Evolutionary conservation across 2,888 invertebrate species (phyloP).

Genomic region (Hypena proboscidalis): DNA sequence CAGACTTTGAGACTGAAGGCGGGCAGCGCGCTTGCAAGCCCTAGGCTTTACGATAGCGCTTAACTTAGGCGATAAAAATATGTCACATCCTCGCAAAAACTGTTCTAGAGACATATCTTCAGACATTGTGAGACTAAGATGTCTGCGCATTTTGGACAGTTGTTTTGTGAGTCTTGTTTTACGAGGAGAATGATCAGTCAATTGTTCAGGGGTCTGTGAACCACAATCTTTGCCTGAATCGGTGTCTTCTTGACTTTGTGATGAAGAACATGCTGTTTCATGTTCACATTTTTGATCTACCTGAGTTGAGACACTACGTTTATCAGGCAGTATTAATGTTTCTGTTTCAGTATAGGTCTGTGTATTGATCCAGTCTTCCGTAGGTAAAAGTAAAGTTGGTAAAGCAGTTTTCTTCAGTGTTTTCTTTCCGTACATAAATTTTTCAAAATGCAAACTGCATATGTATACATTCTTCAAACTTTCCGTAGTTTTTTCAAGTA

Average conservation of each 20-base stretch:
- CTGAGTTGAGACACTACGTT: no score
- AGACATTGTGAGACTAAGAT: background rate
- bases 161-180: slow-evolving; percentile 7
- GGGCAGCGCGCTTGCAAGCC: no score
- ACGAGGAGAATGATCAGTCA: slow-evolving; percentile 12
- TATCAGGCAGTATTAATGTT: no score
- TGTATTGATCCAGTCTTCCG: no score
- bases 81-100: slow-evolving; percentile 14
- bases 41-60: slow-evolving; percentile 17
- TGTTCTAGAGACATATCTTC: background rate
- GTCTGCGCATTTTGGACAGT: background rate
- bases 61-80: slow-evolving; percentile 15
- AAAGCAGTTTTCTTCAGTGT: slow-evolving; percentile 30
- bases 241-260: no score
- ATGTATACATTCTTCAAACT: slow-evolving; percentile 18
- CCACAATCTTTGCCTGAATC: background rate
- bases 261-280: no score
- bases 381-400: slow-evolving; percentile 15
- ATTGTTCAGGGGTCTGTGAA: slow-evolving; percentile 11
- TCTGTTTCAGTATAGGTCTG: no score
- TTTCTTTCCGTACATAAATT: slow-evolving; percentile 23
- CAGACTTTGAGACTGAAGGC: no score
- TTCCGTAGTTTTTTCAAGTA: slow-evolving; percentile 12
- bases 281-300: no score
- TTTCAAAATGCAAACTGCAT: slow-evolving; percentile 31